A percentile compares a stretch with the other conserved stretches of the same genome.
Conservation (phyloP, 2,797 vertebrate species). For the Acrossocheilus wenchowensis region DNA sequence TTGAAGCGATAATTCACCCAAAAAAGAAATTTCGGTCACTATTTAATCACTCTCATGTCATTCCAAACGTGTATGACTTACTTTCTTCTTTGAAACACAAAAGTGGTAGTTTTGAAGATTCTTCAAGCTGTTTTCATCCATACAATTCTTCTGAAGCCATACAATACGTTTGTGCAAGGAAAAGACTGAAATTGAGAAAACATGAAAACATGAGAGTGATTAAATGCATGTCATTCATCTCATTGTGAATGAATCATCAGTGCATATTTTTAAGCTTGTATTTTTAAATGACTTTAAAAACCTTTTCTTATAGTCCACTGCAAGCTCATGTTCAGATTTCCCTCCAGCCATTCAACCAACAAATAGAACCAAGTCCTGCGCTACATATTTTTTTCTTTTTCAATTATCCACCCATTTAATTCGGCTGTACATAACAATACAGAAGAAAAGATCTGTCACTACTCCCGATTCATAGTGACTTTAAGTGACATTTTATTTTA, state of each 20-base stretch:
- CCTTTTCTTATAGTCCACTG: neutral
- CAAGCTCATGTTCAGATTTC: neutral
- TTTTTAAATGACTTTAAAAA: neutral
- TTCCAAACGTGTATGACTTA: neutral
- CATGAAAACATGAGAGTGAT: too few species aligned
- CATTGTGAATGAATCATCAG: neutral
- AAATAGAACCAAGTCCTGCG: neutral
- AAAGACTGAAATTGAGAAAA: neutral
- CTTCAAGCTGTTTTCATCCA: neutral
- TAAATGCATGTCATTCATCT: conserved; percentile 1
- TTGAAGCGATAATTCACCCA: neutral
- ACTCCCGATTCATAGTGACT: neutral
- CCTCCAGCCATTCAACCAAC: neutral
- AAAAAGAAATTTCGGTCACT: neutral
- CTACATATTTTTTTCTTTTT: neutral
- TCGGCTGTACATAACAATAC: neutral
- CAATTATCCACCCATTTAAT: neutral
- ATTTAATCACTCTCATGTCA: neutral
- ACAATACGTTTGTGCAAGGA: neutral
- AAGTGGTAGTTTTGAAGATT: neutral
- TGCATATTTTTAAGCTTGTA: neutral
- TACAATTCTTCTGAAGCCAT: neutral
- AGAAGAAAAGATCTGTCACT: neutral
- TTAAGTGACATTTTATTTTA: neutral
- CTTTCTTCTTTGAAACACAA: neutral